These are phyloP conservation scores for Anoplophora glabripennis DNA, from an alignment of 1,140 invertebrate species.

Conservation along the genomic window DNA sequence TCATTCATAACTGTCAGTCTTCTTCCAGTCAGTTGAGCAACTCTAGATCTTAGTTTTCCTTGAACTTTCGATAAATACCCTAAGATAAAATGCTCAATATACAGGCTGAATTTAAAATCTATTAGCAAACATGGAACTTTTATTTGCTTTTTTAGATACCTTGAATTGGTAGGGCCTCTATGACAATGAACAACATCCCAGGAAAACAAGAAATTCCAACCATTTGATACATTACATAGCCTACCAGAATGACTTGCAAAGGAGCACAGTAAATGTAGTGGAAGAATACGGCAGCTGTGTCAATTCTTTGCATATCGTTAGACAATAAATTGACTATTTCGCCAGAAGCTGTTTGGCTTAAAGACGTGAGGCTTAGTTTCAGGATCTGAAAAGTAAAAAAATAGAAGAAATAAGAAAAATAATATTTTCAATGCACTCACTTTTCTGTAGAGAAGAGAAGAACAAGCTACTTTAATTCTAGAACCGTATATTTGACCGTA, in stretches of 20 bases:
- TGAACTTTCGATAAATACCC: constrained; percentile 61
- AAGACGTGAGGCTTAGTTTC: constrained; percentile 63
- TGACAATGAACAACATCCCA: constrained; percentile 71
- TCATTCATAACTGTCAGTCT: constrained; percentile 72
- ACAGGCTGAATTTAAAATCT: too few relatives aligned
- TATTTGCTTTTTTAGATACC: too few relatives aligned
- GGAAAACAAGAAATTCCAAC: constrained; percentile 70
- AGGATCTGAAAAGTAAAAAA: constrained; percentile 58
- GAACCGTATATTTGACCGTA: constrained; percentile 68
- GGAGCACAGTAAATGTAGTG: constrained; percentile 76
- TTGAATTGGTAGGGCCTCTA: constrained; percentile 76
- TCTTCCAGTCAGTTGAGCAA: constrained; percentile 55
- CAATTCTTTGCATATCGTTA: constrained; percentile 76
- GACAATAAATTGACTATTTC: constrained; percentile 88
- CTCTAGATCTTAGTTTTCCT: constrained; percentile 57
- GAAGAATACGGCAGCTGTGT: constrained; percentile 63
- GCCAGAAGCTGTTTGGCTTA: constrained; percentile 76
- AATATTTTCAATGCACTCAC: too few relatives aligned
- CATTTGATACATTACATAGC: constrained; percentile 70
- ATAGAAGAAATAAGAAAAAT: too few relatives aligned
- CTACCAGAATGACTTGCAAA: constrained; percentile 73
- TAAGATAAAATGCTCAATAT: too few relatives aligned
- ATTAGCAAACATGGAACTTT: too few relatives aligned
- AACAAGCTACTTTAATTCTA: constrained; percentile 73
- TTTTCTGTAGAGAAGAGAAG: constrained; percentile 77